phyloP scores from a whole-genome alignment of 1,140 invertebrate species.

The Drosophila eugracilis region DNA sequence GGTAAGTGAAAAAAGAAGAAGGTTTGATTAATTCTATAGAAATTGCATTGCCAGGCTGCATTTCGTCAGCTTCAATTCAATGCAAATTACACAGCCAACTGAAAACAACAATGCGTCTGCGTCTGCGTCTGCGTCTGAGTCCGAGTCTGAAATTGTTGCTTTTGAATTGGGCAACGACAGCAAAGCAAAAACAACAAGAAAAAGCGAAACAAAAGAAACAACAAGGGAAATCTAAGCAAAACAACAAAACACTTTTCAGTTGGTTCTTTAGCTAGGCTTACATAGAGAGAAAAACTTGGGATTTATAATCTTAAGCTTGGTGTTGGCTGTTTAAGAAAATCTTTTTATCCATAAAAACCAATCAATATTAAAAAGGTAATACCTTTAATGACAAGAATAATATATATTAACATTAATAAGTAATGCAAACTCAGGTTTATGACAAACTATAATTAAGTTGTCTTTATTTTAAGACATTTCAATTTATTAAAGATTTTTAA shows the following conservation, averaged over 20 bases:
- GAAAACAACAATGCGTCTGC: conserved; percentile 37
- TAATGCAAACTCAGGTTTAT: too few relatives aligned
- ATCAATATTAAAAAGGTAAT: not conserved
- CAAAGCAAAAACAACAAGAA: too few relatives aligned
- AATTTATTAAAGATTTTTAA: not conserved
- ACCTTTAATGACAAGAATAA: not conserved
- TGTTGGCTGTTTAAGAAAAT: too few relatives aligned
- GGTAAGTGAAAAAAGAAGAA: not conserved
- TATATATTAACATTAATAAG: too few relatives aligned
- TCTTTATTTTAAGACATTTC: not conserved
- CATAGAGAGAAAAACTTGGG: conserved; percentile 7
- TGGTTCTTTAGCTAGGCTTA: conserved; percentile 21
- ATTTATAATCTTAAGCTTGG: not conserved
- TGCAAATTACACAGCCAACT: conserved; percentile 48
- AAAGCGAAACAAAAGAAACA: conserved; percentile 37
- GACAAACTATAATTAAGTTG: too few relatives aligned
- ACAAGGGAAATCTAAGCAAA: conserved; percentile 32
- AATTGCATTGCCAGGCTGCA: conserved; percentile 44
- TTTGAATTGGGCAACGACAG: conserved; percentile 53
- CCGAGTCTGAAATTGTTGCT: conserved; percentile 42
- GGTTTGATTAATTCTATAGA: conserved; percentile 46
- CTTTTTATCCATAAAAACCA: too few relatives aligned
- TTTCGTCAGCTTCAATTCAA: conserved; percentile 60
- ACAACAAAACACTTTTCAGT: conserved; percentile 39
- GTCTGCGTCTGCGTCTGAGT: conserved; percentile 27